Evolutionary conservation across 1,140 invertebrate species (phyloP).

Genomic region (Diabrotica undecimpunctata): DNA sequence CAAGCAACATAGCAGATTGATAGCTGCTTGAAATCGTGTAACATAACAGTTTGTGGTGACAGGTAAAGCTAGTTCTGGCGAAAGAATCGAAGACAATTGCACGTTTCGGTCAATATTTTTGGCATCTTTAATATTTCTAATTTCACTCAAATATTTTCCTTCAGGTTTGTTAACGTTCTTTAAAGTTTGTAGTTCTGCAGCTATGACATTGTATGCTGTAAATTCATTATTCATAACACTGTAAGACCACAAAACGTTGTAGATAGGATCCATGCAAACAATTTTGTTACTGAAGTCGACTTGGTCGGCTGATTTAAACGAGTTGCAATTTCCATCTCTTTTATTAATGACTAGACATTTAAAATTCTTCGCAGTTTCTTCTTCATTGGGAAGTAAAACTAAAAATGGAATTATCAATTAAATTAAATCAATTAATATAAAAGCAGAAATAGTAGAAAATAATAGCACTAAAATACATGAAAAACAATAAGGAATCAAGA

Average conservation of each 20-base stretch:
- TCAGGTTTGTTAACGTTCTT: conserved; percentile 16
- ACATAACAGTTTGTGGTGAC: conserved; percentile 65
- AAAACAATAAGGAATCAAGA: no score
- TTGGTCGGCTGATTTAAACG: conserved; percentile 74
- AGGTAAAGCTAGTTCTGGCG: conserved; percentile 77
- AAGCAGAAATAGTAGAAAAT: no score
- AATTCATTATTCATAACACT: conserved; percentile 68
- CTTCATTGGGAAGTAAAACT: conserved; percentile 68
- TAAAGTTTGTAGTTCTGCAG: conserved; percentile 54
- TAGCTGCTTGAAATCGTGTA: conserved; percentile 78
- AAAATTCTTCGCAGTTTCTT: conserved; percentile 64
- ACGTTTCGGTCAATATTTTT: conserved; percentile 23
- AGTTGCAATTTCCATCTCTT: conserved; percentile 75
- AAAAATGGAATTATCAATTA: conserved; percentile 30
- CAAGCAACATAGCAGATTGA: conserved; percentile 84
- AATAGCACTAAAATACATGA: no score
- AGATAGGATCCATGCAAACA: conserved; percentile 82
- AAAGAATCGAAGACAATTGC: conserved; percentile 58
- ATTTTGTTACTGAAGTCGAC: conserved; percentile 71
- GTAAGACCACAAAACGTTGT: conserved; percentile 82
- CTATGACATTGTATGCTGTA: conserved; percentile 78
- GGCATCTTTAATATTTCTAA: conserved; percentile 26
- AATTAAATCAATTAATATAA: no score
- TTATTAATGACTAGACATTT: conserved; percentile 83
- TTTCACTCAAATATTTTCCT: conserved; percentile 25